Conservation (phyloP, 1,140 invertebrate species). For the Philotrypesis tridentata region DNA sequence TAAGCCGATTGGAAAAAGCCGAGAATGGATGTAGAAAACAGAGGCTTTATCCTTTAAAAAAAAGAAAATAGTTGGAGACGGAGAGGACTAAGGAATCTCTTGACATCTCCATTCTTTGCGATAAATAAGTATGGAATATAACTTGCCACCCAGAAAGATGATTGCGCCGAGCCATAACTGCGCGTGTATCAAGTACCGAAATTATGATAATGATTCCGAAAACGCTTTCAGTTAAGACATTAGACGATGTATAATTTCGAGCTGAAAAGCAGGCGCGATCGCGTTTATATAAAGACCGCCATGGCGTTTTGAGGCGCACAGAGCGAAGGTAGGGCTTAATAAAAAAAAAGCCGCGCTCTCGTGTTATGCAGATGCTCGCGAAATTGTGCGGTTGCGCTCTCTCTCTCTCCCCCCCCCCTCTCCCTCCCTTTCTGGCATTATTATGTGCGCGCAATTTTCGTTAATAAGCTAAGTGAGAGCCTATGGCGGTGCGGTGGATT, state of each 20-base stretch:
- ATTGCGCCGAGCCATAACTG: constrained; percentile 55
- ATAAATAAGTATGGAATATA: constrained; percentile 64
- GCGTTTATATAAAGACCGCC: constrained; percentile 57
- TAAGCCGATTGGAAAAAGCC: too few species aligned
- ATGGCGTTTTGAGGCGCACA: neutral
- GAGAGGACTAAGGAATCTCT: neutral
- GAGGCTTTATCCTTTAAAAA: too few species aligned
- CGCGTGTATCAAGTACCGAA: constrained; percentile 59
- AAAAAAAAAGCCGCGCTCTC: neutral
- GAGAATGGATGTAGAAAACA: too few species aligned
- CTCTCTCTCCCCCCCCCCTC: too few species aligned
- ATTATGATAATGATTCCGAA: constrained; percentile 69
- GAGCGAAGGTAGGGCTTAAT: constrained; percentile 60
- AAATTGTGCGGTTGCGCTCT: neutral
- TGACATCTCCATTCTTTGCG: constrained; percentile 64
- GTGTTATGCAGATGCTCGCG: constrained; percentile 64
- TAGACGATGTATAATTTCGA: constrained; percentile 65
- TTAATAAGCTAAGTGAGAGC: constrained; percentile 43
- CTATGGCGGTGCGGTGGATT: neutral
- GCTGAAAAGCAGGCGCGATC: constrained; percentile 56
- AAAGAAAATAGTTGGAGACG: too few species aligned
- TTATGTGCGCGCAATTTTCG: constrained; percentile 49
- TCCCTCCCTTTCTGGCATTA: constrained; percentile 14
- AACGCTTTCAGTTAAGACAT: constrained; percentile 70
- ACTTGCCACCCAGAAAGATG: constrained; percentile 66